phyloP scores from a whole-genome alignment of 2,888 invertebrate genomes.

The Tridacna crocea region DNA sequence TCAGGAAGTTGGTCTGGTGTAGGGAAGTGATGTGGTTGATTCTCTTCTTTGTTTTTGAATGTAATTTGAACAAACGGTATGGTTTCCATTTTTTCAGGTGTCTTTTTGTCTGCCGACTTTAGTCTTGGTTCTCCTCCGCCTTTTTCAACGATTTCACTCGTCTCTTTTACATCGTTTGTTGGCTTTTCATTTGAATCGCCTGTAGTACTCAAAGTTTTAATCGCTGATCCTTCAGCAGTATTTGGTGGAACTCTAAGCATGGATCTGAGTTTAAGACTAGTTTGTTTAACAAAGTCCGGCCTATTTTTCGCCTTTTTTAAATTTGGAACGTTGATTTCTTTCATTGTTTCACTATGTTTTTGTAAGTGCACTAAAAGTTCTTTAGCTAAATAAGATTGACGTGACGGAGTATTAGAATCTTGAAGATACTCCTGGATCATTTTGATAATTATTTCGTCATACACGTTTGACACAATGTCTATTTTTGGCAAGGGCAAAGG shows the following conservation, averaged over 20 bases:
- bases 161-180: neutral
- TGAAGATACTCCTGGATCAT: conserved; percentile 73
- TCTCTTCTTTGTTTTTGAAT: conserved; percentile 37
- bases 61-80: conserved; percentile 58
- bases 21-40: neutral
- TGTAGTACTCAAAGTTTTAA: conserved; percentile 7
- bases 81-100: conserved; percentile 13
- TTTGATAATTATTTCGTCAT: conserved; percentile 74
- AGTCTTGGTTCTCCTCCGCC: neutral
- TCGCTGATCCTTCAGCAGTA: conserved; percentile 34
- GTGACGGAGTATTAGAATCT: conserved; percentile 63
- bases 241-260: conserved; percentile 43
- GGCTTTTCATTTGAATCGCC: neutral
- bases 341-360: conserved; percentile 54
- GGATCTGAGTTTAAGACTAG: conserved; percentile 25
- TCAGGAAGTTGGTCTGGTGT: conserved; percentile 8
- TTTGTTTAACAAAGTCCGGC: conserved; percentile 10
- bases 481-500: conserved; percentile 73
- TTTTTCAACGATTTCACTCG: neutral
- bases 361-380: conserved; percentile 64
- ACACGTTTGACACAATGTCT: conserved; percentile 74
- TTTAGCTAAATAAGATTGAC: conserved; percentile 63
- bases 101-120: conserved; percentile 7
- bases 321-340: conserved; percentile 45
- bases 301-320: conserved; percentile 6